Base-by-base conservation (phyloP, 2,797 vertebrate genomes). In the Poecilia picta region DNA sequence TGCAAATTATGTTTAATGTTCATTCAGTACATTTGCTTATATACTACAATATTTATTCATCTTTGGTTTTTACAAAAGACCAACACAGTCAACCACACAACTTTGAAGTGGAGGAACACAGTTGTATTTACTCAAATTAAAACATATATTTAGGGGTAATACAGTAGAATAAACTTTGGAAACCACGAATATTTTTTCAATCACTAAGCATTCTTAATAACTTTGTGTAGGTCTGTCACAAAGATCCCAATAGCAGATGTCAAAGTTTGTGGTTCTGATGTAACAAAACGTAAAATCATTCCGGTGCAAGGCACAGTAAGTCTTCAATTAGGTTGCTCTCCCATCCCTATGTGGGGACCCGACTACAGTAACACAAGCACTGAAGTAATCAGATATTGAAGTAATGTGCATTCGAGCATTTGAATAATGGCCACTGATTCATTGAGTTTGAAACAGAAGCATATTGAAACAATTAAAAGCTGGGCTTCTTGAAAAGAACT, bases 381-480 rank as follows among this genome's bases (percentile, higher is more conserved):
- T 70, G 66, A 25, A 70, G 39, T 70, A 70, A 70, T 43, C 66
- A 70, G 39, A 70, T 25, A 25, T 16, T 70, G 36, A 70, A 70
- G 64, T 41, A 66, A 70, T 70, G 10, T 70, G 36, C 20, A 43
- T n/a, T 70, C 66, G n/a, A 23, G 39, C 28, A 45, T 28, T 76
- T 77, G 70, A 79, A 55, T 41, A 53, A 68, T 3, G 23, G 25
- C 43, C 39, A 46, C 66, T 72, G 39, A 66, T 75, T 57, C 64
- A 72, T n/a, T 0, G 20, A n/a, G 28, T 59, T 33, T 45, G 51
- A 41, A 13, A 45, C 81, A 76, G 59, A 74, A 55, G 31, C 70
- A 72, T 70, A 81, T 85, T 41, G 57, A 45, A 78, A 76, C 28
- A 59, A 84, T 87, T 80, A 82, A 10, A 33, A 8, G 47, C 15